phyloP scores from a whole-genome alignment of 2,888 invertebrate species.

The Ormyrus nitidulus region DNA sequence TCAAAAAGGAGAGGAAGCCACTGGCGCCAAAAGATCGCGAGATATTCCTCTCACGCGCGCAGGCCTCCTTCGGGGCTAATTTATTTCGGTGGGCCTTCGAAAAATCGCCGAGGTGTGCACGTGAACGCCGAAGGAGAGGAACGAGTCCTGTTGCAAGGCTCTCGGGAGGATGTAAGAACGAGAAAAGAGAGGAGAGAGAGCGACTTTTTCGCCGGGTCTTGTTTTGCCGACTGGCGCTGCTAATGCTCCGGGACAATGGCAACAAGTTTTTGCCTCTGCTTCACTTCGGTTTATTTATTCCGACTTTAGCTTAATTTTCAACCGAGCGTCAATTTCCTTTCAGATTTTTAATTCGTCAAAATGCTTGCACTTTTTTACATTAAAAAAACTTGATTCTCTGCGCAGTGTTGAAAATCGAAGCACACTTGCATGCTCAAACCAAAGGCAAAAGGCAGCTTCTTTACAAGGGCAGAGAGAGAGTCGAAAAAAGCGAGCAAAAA shows the following conservation, averaged over 20 bases:
- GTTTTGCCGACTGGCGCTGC: background rate
- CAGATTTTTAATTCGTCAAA: too few species aligned
- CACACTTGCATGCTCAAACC: background rate
- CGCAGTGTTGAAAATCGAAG: too few species aligned
- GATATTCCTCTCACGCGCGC: slow-evolving; percentile 51
- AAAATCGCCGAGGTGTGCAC: slow-evolving; percentile 26
- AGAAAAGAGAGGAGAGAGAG: background rate
- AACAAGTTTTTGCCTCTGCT: slow-evolving; percentile 3
- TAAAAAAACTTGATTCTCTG: too few species aligned
- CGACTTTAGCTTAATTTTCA: too few species aligned
- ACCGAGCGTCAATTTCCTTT: too few species aligned
- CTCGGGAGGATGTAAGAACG: background rate
- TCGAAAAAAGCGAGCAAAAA: background rate
- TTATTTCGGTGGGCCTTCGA: slow-evolving; percentile 49
- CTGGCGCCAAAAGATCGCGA: slow-evolving; percentile 58
- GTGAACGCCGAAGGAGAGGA: slow-evolving; percentile 10
- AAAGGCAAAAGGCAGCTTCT: background rate
- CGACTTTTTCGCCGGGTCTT: slow-evolving; percentile 2
- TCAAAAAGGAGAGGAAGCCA: slow-evolving; percentile 31
- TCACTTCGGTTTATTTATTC: too few species aligned
- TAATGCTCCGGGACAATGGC: slow-evolving; percentile 35
- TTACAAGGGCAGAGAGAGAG: too few species aligned
- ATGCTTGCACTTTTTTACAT: too few species aligned
- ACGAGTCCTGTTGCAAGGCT: slow-evolving; percentile 19
- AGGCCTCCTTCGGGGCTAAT: slow-evolving; percentile 38